Evolutionary conservation across 2,797 vertebrate genomes (phyloP), one percentile per base, ranked within the genome.

Genomic region (Rhabdomys pumilio): DNA sequence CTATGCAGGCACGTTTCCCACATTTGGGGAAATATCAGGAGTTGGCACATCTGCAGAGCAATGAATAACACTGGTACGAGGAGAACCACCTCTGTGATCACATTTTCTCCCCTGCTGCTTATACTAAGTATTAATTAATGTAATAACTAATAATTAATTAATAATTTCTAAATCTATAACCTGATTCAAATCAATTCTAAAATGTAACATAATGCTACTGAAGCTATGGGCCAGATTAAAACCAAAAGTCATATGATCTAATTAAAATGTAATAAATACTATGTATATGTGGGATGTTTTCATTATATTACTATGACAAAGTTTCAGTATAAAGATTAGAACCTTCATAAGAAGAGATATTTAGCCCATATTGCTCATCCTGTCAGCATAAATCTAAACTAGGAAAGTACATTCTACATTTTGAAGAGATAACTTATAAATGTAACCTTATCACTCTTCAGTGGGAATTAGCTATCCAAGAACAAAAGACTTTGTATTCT

Each of bases 131-230:
- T 29, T 89, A 91, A 41, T 73, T 73, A 76, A 10, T 61, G 95
- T 0, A 50, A 50, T 50, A 50, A 47, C 85, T 76, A 65, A 34
- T 41, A 79, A 72, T 90, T 94, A 50, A 47, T 88, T 72, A 67
- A 34, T 41, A 79, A 72, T 90, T 94, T 95, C 47, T 59, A 73
- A 89, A 95, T 67, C n/a, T 24, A 89, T 3, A 82, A 26, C 79
- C 19, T 44, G 7, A 86, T 76, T 91, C 44, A 84, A 91, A 90
- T 94, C 13, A 95, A 22, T 91, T 94, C 79, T 93, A 47, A 90
- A 34, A 93, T 95, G 26, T 83, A 90, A 87, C 34, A 88, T 19
- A 93, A 72, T 47, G 73, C 26, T 79, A 38, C 22, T 93, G 88
- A 75, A 93, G 34, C 22, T 91, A 41, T 61, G 55, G n/a, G 6